Conservation (phyloP, 2,797 vertebrate genomes). For the Sebastes matsubarae region DNA sequence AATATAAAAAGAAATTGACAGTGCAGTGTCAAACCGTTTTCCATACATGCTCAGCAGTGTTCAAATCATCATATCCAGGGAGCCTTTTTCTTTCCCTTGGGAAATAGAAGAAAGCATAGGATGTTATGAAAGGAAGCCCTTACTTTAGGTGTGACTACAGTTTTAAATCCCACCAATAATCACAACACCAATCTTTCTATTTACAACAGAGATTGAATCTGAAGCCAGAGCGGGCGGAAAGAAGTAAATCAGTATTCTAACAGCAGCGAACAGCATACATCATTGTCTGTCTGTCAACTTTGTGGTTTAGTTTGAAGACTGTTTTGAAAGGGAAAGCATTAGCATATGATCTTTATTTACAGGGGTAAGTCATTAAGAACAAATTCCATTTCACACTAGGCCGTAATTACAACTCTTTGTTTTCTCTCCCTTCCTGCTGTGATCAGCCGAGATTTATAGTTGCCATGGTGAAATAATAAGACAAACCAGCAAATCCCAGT, state of each 20-base stretch:
- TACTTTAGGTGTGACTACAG: neutral
- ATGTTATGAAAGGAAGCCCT: slow-evolving; percentile 1
- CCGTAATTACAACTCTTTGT: slow-evolving; percentile 74
- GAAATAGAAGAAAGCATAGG: neutral
- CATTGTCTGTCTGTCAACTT: slow-evolving; percentile 37
- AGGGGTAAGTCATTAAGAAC: slow-evolving; percentile 62
- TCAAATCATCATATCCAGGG: neutral
- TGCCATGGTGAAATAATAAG: slow-evolving; percentile 72
- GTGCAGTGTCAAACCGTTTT: no score
- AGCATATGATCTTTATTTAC: slow-evolving; percentile 64
- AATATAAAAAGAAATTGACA: no score
- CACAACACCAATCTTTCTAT: slow-evolving; percentile 26
- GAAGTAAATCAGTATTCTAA: slow-evolving; percentile 23
- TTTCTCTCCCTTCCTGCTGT: slow-evolving; percentile 60
- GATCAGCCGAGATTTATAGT: slow-evolving; percentile 66
- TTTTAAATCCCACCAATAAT: slow-evolving; percentile 24
- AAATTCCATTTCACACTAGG: slow-evolving; percentile 65
- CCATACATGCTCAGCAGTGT: no score
- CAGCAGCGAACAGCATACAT: slow-evolving; percentile 2
- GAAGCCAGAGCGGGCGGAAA: slow-evolving; percentile 5
- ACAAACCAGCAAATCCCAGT: slow-evolving; percentile 60
- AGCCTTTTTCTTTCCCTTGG: neutral
- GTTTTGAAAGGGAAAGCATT: slow-evolving; percentile 52
- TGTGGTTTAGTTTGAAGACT: slow-evolving; percentile 44
- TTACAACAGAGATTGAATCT: slow-evolving; percentile 15